Base-by-base conservation (phyloP, 2,888 invertebrate genomes). In the Ochropleura leucogaster region DNA sequence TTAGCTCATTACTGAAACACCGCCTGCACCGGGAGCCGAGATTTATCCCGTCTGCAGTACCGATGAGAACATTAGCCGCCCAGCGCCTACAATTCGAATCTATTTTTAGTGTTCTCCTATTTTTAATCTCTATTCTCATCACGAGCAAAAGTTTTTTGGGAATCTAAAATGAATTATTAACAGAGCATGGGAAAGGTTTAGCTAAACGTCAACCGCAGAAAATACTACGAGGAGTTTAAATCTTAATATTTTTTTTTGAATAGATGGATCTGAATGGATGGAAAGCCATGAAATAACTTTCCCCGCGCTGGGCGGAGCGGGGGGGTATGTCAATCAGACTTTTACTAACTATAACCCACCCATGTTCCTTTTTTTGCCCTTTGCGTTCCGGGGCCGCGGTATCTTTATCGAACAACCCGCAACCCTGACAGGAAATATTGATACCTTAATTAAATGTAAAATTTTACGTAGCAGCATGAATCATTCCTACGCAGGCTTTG, bases 1-100 rank as follows among this genome's bases (percentile, higher is more conserved):
- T 94, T 93, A 94, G 93, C 93, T 94, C 93, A 94, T 94, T 94
- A 94, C 90, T 82, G 88, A 84, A 89, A 88, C 87, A 87, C 88
- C 86, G 89, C 86, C 88, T 89, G 87, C 88, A 84, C 88, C 85
- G 86, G 83, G 83, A 86, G 86, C 85, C 74, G 87, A 90, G 91
- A 93, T 93, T 92, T 93, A 92, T 92, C 89, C 91, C 85, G 89
- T 86, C 90, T 90, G 89, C 86, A 89, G 90, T 89, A 91, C 91
- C 90, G 92, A 93, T 92, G 91, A 91, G 90, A 88, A 91, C 91
- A 93, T 92, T 92, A 92, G 90, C 89, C 85, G 79, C 77, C 74
- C 84, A 88, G 82, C 85, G 74, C 84, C 82, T 85, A 84, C 89
- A 89, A 89, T 90, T 89, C 82, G 80, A 73, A 57, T 42, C 55